These are phyloP conservation scores for Paratrypauchen microcephalus DNA, from an alignment of 2,797 vertebrate genomes.

Conservation along the genomic window DNA sequence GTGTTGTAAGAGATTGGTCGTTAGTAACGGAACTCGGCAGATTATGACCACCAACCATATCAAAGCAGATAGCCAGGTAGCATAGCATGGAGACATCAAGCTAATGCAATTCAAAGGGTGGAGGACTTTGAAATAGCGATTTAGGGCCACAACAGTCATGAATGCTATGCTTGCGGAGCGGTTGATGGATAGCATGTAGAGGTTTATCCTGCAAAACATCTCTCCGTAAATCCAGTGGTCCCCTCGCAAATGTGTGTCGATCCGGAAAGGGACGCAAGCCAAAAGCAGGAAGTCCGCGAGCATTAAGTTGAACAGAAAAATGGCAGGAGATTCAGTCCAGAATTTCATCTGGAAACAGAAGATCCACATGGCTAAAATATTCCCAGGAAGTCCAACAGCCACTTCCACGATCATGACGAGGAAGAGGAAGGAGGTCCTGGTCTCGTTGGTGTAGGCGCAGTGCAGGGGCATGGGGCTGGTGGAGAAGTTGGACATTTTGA, in stretches of 20 bases:
- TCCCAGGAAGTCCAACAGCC: conserved; percentile 69
- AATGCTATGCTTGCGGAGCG: conserved; percentile 74
- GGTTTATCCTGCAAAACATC: conserved; percentile 61
- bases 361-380: conserved; percentile 67
- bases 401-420: conserved; percentile 72
- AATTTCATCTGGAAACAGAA: conserved; percentile 73
- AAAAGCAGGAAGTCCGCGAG: conserved; percentile 77
- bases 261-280: conserved; percentile 72
- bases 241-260: conserved; percentile 48
- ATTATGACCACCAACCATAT: conserved; percentile 66
- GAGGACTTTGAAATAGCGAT: conserved; percentile 80
- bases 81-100: conserved; percentile 28
- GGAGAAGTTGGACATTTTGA: background rate
- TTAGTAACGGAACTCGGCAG: conserved; percentile 69
- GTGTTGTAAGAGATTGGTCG: conserved; percentile 13
- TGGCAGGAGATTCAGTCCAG: conserved; percentile 65
- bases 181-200: conserved; percentile 76
- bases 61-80: conserved; percentile 14
- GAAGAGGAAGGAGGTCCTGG: conserved; percentile 32
- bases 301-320: conserved; percentile 73
- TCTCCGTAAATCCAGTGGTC: conserved; percentile 61
- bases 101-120: conserved; percentile 68
- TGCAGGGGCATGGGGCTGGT: background rate
- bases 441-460: background rate
- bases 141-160: conserved; percentile 68